Evolutionary conservation across 2,113 vertebrate genomes (phyloP).

Genomic region (Heptranchias perlo): DNA sequence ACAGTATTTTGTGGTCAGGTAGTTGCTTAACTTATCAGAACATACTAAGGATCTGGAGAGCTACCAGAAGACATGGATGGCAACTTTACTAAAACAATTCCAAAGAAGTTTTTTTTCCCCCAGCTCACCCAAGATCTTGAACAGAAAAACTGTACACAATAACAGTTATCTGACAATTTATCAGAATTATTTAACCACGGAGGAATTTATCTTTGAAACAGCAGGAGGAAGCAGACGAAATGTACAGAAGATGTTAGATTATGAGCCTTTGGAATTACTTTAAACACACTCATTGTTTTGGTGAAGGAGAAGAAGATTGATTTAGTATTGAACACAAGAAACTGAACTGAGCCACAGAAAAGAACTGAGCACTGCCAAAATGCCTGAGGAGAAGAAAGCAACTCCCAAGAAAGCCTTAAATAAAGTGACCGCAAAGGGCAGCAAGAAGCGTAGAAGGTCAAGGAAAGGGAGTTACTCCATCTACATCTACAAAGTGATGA

Average conservation of each 20-base stretch:
- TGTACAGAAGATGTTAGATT: not conserved
- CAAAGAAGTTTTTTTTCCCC: not conserved
- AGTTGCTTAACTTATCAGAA: not conserved
- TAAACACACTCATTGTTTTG: constrained; percentile 1
- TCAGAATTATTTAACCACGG: not conserved
- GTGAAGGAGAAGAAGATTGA: not conserved
- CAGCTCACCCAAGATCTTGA: not conserved
- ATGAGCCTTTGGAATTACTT: not conserved
- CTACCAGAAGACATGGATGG: not conserved
- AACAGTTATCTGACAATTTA: not conserved
- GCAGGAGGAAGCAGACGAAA: not conserved
- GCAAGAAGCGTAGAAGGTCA: not conserved
- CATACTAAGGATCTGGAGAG: not conserved
- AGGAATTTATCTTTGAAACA: not conserved
- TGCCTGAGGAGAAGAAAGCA: not conserved
- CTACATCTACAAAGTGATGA: not conserved
- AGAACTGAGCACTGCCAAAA: not conserved
- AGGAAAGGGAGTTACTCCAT: not conserved
- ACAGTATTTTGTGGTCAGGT: not conserved
- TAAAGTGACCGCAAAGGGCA: not conserved
- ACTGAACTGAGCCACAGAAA: not conserved
- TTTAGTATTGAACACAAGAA: not conserved
- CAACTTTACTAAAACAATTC: not conserved
- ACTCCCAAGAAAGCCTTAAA: not conserved
- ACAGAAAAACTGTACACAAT: not conserved